phyloP scores from a whole-genome alignment of 2,888 invertebrate genomes.

The Tinea pellionella region DNA sequence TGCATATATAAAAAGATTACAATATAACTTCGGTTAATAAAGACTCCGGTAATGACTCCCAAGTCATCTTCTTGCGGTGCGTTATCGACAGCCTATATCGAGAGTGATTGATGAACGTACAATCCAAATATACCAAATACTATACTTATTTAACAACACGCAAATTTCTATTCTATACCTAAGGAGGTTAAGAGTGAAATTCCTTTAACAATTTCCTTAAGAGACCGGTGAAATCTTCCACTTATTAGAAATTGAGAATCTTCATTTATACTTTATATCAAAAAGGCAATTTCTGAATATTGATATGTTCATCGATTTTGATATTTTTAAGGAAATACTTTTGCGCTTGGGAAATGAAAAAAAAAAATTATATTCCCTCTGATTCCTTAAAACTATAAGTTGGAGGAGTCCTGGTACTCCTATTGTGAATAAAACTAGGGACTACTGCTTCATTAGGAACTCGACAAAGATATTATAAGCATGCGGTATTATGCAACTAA shows the following conservation, averaged over 20 bases:
- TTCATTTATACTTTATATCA: not conserved
- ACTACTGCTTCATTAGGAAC: no score
- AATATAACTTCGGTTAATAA: not conserved
- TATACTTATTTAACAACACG: not conserved
- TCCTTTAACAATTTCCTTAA: not conserved
- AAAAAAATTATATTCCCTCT: no score
- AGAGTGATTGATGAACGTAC: slow-evolving; percentile 2
- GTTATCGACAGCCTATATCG: slow-evolving; percentile 3
- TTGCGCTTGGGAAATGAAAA: no score
- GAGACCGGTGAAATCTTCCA: not conserved
- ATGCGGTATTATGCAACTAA: no score
- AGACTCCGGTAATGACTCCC: slow-evolving; percentile 3
- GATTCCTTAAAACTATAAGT: no score
- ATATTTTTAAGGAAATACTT: not conserved
- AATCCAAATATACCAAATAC: not conserved
- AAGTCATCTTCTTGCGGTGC: slow-evolving; percentile 10
- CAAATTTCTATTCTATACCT: not conserved
- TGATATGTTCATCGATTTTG: not conserved
- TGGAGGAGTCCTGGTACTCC: no score
- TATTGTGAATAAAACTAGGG: no score
- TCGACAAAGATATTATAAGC: no score
- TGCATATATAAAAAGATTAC: not conserved
- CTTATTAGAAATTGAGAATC: slow-evolving; percentile 3
- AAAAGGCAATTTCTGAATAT: not conserved
- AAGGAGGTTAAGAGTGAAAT: not conserved